These are phyloP conservation scores for Danaus plexippus DNA, from an alignment of 1,140 invertebrate genomes.

Conservation along the genomic window DNA sequence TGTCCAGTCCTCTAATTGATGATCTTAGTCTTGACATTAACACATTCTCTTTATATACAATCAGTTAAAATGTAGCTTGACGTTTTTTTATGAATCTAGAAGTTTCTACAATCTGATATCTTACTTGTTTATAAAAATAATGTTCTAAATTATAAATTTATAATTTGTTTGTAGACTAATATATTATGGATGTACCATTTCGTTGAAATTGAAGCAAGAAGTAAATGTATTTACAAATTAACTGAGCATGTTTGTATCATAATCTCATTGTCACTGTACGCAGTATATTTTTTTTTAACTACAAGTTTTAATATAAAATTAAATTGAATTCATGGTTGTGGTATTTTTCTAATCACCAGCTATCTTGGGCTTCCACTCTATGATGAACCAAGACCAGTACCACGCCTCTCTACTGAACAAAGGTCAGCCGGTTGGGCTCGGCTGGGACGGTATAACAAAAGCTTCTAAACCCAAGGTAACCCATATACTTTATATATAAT, in stretches of 20 bases:
- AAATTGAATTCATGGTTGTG: not conserved
- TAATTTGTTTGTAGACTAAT: too few species aligned
- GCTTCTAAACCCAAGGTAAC: constrained; percentile 88
- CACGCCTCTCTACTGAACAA: constrained; percentile 95
- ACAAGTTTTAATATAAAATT: not conserved
- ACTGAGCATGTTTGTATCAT: too few species aligned
- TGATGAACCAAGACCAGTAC: constrained; percentile 99
- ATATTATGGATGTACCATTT: too few species aligned
- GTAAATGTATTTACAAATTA: constrained; percentile 2
- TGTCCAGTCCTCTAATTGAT: constrained; percentile 21
- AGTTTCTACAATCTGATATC: too few species aligned
- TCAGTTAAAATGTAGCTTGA: too few species aligned
- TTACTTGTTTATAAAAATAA: too few species aligned
- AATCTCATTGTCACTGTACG: too few species aligned
- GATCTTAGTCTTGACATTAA: constrained; percentile 14
- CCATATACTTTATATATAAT: too few species aligned
- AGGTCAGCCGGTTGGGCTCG: constrained; percentile 87
- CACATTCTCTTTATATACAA: constrained; percentile 11
- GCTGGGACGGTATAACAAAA: constrained; percentile 95
- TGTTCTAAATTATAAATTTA: constrained; percentile 2
- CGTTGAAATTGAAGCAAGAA: constrained; percentile 3
- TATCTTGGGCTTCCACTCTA: constrained; percentile 98
- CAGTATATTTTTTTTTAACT: too few species aligned
- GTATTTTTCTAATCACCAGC: constrained; percentile 73
- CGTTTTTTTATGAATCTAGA: too few species aligned